Evolutionary conservation across 2,113 vertebrate genomes (phyloP).

Genomic region (Nestor notabilis): DNA sequence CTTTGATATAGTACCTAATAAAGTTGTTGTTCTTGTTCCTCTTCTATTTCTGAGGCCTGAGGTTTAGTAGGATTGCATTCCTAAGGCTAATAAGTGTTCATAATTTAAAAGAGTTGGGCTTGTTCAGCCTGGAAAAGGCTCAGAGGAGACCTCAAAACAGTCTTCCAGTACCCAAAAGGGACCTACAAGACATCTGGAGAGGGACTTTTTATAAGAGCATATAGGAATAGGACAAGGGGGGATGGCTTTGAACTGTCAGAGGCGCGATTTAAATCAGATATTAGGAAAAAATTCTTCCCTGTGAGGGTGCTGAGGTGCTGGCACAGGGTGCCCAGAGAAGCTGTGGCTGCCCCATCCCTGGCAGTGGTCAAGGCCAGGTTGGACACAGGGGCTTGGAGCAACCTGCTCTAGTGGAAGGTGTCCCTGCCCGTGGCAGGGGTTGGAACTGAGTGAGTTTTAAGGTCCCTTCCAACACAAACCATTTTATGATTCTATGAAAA

Average conservation of each 20-base stretch:
- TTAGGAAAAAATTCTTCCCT: background rate
- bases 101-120: background rate
- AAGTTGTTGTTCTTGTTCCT: background rate
- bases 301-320: background rate
- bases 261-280: background rate
- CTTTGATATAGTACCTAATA: background rate
- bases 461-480: background rate
- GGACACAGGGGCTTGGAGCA: background rate
- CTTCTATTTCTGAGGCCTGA: background rate
- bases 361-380: background rate
- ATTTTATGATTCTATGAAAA: background rate
- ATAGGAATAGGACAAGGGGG: background rate
- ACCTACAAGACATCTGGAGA: background rate
- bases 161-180: background rate
- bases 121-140: background rate
- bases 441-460: background rate
- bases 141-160: background rate
- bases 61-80: background rate
- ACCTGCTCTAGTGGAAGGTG: background rate
- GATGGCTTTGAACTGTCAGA: background rate
- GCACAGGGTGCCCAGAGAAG: background rate
- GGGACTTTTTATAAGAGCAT: background rate
- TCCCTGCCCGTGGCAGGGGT: background rate
- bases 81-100: background rate
- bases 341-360: background rate